These are phyloP conservation scores for Xyliphius kryptos DNA, from an alignment of 2,113 vertebrate genomes.

Conservation along the genomic window DNA sequence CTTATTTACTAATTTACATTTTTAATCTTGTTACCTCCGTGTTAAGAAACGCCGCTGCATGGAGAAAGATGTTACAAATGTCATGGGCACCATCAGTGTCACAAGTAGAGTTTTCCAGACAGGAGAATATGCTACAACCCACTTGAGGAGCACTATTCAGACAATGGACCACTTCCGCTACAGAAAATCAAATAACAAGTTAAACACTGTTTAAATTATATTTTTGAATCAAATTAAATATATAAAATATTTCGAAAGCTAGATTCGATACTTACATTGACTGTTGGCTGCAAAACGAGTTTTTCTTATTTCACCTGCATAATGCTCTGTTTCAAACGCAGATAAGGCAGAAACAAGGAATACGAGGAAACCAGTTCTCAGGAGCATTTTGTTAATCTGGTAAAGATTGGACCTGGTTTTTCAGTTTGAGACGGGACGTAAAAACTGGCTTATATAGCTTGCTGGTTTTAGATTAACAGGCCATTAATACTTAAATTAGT, in stretches of 20 bases:
- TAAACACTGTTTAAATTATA: too few relatives aligned
- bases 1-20: too few relatives aligned
- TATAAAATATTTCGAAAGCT: too few relatives aligned
- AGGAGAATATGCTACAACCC: slow-evolving; percentile 90
- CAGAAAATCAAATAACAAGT: background rate
- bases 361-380: slow-evolving; percentile 42
- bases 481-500: slow-evolving; percentile 34
- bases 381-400: slow-evolving; percentile 41
- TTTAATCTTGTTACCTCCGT: slow-evolving; percentile 73
- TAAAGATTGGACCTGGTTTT: background rate
- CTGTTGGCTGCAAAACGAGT: slow-evolving; percentile 63
- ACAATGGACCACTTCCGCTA: slow-evolving; percentile 85
- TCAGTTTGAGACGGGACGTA: background rate
- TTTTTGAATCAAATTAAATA: too few relatives aligned
- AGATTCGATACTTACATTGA: slow-evolving; percentile 67
- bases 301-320: slow-evolving; percentile 54
- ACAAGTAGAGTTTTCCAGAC: slow-evolving; percentile 93
- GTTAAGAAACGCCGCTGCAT: slow-evolving; percentile 87
- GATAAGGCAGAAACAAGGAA: slow-evolving; percentile 44
- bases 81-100: slow-evolving; percentile 93
- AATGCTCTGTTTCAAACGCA: slow-evolving; percentile 47
- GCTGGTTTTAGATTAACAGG: slow-evolving; percentile 25
- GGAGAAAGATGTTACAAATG: slow-evolving; percentile 89
- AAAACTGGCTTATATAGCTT: slow-evolving; percentile 20
- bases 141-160: slow-evolving; percentile 79